phyloP scores from a whole-genome alignment of 2,113 vertebrate species.

The Perca fluviatilis region DNA sequence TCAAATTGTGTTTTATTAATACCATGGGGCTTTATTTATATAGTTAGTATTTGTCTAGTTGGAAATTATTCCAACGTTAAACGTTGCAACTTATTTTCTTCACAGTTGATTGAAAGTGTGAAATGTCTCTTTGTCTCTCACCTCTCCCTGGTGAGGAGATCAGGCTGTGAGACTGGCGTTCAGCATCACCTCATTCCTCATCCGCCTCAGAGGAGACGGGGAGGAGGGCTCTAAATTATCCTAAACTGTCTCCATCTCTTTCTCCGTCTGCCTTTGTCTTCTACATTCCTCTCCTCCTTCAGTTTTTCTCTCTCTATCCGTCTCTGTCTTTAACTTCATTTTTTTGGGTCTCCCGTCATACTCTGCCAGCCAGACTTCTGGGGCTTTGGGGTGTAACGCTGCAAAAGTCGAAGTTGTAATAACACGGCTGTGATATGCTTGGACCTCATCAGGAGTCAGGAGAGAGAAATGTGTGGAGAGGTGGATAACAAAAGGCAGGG shows the following conservation, averaged over 20 bases:
- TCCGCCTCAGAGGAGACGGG: slow-evolving; percentile 55
- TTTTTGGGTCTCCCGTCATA: slow-evolving; percentile 38
- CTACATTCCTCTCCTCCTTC: slow-evolving; percentile 41
- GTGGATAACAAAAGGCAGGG: slow-evolving; percentile 57
- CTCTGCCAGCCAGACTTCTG: slow-evolving; percentile 69
- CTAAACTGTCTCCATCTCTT: slow-evolving; percentile 28
- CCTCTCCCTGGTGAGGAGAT: slow-evolving; percentile 41
- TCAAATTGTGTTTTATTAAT: background rate
- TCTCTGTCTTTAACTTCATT: slow-evolving; percentile 50
- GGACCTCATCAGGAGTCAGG: slow-evolving; percentile 65
- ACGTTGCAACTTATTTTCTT: slow-evolving; percentile 6
- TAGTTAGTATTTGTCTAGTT: slow-evolving; percentile 3
- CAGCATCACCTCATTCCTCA: slow-evolving; percentile 73
- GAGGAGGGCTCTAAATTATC: slow-evolving; percentile 66
- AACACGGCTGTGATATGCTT: slow-evolving; percentile 79
- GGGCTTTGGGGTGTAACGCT: slow-evolving; percentile 59
- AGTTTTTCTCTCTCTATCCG: slow-evolving; percentile 22
- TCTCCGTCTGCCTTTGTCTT: slow-evolving; percentile 9
- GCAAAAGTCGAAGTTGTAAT: slow-evolving; percentile 69
- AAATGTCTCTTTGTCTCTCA: slow-evolving; percentile 36
- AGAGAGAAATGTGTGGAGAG: slow-evolving; percentile 58
- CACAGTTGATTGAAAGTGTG: slow-evolving; percentile 35
- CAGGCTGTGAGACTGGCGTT: slow-evolving; percentile 54
- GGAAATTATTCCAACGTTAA: slow-evolving; percentile 5
- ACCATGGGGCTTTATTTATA: background rate